Conservation (phyloP, 2,888 invertebrate species). For the Drosophila cognata region DNA sequence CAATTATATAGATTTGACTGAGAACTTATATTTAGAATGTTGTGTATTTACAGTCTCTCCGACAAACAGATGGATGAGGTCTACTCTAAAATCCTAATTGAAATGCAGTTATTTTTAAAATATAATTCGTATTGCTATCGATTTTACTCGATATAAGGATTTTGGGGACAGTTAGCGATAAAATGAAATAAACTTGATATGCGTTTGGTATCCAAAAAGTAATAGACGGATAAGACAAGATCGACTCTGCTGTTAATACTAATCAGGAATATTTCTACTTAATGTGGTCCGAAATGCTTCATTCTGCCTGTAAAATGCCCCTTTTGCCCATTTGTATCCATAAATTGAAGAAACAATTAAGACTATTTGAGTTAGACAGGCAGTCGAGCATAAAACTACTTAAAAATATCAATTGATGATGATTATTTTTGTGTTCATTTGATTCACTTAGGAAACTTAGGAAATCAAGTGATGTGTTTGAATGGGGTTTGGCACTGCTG, state of each 20-base stretch:
- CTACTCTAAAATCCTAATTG: no score
- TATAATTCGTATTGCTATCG: not conserved
- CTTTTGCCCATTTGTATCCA: not conserved
- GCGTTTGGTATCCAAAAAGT: not conserved
- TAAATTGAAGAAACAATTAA: not conserved
- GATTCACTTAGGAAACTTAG: slow-evolving; percentile 40
- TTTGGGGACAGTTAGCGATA: not conserved
- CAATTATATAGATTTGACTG: not conserved
- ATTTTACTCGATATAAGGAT: not conserved
- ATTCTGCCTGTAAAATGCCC: not conserved
- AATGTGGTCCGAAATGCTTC: not conserved
- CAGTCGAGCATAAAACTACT: not conserved
- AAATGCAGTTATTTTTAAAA: not conserved
- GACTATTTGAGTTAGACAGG: slow-evolving; percentile 18
- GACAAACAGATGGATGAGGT: not conserved
- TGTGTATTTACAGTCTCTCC: not conserved
- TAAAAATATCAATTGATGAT: not conserved
- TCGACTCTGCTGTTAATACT: not conserved
- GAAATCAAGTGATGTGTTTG: slow-evolving; percentile 46
- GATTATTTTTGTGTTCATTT: slow-evolving; percentile 11
- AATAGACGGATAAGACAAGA: not conserved
- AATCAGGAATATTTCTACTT: not conserved
- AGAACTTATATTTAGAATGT: not conserved
- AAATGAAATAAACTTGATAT: not conserved
- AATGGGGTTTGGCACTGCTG: slow-evolving; percentile 42